phyloP scores from a whole-genome alignment of 2,888 invertebrate genomes.

The Ormyrus thymus region DNA sequence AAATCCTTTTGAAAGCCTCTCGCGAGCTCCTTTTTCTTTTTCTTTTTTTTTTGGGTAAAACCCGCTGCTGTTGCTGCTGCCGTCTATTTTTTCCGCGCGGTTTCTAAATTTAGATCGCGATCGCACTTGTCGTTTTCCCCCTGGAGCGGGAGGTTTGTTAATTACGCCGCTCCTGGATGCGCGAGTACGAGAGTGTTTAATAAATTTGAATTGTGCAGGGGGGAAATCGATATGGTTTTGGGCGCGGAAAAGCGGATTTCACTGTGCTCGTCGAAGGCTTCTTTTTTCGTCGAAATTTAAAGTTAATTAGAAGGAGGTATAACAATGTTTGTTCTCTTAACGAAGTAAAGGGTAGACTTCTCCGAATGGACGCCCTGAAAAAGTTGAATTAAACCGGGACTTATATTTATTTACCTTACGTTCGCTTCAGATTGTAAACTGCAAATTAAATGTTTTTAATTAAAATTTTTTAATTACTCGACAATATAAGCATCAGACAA shows the following conservation, averaged over 20 bases:
- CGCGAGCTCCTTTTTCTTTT: neutral
- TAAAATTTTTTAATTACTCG: too few species aligned
- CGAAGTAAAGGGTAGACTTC: neutral
- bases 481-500: too few species aligned
- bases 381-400: too few species aligned
- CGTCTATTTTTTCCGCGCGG: neutral
- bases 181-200: neutral
- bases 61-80: too few species aligned
- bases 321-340: constrained; percentile 19
- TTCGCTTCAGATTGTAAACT: too few species aligned
- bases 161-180: neutral
- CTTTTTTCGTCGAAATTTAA: neutral
- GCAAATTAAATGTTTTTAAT: too few species aligned
- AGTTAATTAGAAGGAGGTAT: constrained; percentile 20
- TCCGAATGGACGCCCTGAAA: too few species aligned
- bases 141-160: neutral
- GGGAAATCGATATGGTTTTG: neutral
- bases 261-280: neutral
- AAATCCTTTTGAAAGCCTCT: constrained; percentile 24
- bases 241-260: neutral
- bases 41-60: neutral
- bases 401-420: too few species aligned
- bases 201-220: neutral
- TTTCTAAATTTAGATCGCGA: constrained; percentile 27
- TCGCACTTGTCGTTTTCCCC: neutral